Evolutionary conservation across 2,113 vertebrate genomes (phyloP), one percentile per base, ranked within the genome.

Genomic region (Caloenas nicobarica): DNA sequence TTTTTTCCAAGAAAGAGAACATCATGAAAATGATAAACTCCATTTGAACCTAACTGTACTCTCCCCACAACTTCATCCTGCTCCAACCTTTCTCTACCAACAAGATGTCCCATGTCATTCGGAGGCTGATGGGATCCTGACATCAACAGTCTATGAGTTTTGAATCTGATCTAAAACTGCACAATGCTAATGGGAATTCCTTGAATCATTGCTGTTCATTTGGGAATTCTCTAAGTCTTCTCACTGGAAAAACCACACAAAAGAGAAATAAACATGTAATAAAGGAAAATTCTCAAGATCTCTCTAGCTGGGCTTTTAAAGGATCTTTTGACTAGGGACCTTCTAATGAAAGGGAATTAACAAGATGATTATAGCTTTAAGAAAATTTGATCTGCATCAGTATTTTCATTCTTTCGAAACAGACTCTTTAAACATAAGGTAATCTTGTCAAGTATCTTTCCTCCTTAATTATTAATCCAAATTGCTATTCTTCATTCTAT

Each of bases 331-430:
- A 94, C 81, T 94, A 88, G 26, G 46, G 94, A 95, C 86, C 93
- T 95, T 64, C 91, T 96, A 97, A 97, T 96, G 86, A 94, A 89
- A 82, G 34, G 10, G n/a, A 95, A 95, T 97, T 95, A 96, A 89
- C 83, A 82, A 91, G 96, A 96, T 97, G 94, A 98, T 96, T 72
- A 93, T 94, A 85, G 58, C 28, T 53, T 72, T 80, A 80, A 50
- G 81, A 79, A 94, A 88, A 81, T 77, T 72, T 3, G 3, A 85
- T 87, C 76, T 89, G 57, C 40, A 72, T 87, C 62, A 76, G 66
- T 70, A 54, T 83, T 89, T 85, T 58, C 76, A 61, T 88, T 93
- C 58, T 83, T 89, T 84, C 53, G 68, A 88, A 92, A 88, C 16
- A 76, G 51, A 46, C 12, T 33, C 77, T 70, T 83, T 81, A 78